Evolutionary conservation across 2,888 invertebrate species (phyloP), one percentile per base, ranked within the genome.

Genomic region (Sarcophaga variegata): DNA sequence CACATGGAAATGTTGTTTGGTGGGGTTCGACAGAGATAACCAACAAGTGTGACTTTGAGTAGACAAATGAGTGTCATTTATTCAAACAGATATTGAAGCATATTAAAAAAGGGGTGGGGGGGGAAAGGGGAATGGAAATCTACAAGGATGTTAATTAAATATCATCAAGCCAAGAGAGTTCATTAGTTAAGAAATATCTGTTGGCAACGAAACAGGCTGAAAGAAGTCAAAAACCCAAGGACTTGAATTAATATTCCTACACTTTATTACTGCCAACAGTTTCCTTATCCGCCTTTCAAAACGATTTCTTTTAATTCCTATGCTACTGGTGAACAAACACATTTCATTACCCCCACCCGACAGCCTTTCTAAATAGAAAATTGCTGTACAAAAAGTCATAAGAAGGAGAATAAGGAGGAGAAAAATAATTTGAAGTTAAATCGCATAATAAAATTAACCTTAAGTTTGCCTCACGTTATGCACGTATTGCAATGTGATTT

Each of bases 401-500:
- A 27, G 4, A 59, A 27, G 49, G 14, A 75, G 22, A 11, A 20
- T 3, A 67, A 60, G 25, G 47, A 67, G 37, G 0, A 37, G 1
- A 37, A 37, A 37, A 37, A 37, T 37, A 37, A 37, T 37, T 4
- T 64, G 49, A 74, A 70, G 14, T 49, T 49, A 63, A 63, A 71
- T 74, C 62, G n/a, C 27, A 77, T 81, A 86, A 83, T 86, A 77
- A 86, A 77, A 83, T 86, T 83, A 86, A 82, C 80, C 83, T 77
- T 77, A 86, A 83, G 86, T 83, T 86, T 86, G 80, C 37, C 77
- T 74, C 86, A 86, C 86, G 86, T 86, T 80, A 80, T 83, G 80
- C 86, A 83, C 86, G 86, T 86, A 86, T 83, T 83, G 86, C 86
- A 83, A 86, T 86, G 86, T 86, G 83, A 80, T 83, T 83, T 83